Percentiles rank a stretch among this genome's conserved stretches.
Conservation (phyloP, 2,797 vertebrate genomes). For the Astyanax mexicanus region DNA sequence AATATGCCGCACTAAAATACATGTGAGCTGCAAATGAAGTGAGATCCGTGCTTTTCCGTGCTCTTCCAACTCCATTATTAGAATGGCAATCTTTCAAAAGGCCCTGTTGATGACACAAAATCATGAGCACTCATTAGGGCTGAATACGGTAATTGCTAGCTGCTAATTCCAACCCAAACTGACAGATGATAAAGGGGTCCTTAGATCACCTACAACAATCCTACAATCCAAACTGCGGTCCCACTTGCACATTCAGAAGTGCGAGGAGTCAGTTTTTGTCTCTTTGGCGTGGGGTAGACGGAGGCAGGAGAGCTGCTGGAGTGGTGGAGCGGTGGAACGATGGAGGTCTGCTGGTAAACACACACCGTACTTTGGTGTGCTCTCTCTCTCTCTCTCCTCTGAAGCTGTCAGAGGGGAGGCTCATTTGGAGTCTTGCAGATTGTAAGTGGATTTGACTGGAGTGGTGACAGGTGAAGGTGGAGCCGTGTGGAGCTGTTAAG, state of each 20-base stretch:
- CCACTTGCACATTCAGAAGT: conserved; percentile 68
- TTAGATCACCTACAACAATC: conserved; percentile 60
- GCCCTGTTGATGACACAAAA: conserved; percentile 43
- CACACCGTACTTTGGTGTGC: conserved; percentile 19
- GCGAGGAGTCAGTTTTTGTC: conserved; percentile 1
- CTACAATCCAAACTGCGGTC: conserved; percentile 62
- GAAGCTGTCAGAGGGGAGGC: conserved; percentile 5
- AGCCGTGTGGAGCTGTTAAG: conserved; percentile 29
- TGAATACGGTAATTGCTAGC: conserved; percentile 49
- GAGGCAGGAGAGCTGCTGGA: conserved; percentile 9
- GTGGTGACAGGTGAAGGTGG: conserved; percentile 29
- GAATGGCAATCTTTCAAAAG: conserved; percentile 42
- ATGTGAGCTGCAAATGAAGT: background rate
- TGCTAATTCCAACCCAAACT: conserved; percentile 52
- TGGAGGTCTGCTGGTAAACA: conserved; percentile 39
- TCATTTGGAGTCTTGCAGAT: conserved; percentile 33
- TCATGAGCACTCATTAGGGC: conserved; percentile 45
- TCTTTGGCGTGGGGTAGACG: conserved; percentile 15
- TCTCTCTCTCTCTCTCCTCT: conserved; percentile 13
- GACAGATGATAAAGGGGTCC: conserved; percentile 52
- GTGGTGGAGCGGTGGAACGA: no score
- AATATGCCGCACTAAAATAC: conserved; percentile 29
- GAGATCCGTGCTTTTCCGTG: conserved; percentile 8
- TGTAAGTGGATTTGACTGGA: conserved; percentile 36
- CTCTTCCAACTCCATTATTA: conserved; percentile 38